Percentiles rank a stretch among this genome's conserved stretches.
These are phyloP conservation scores for Sebastes glaucus DNA, from an alignment of 2,797 vertebrate species.

Conservation along the genomic window DNA sequence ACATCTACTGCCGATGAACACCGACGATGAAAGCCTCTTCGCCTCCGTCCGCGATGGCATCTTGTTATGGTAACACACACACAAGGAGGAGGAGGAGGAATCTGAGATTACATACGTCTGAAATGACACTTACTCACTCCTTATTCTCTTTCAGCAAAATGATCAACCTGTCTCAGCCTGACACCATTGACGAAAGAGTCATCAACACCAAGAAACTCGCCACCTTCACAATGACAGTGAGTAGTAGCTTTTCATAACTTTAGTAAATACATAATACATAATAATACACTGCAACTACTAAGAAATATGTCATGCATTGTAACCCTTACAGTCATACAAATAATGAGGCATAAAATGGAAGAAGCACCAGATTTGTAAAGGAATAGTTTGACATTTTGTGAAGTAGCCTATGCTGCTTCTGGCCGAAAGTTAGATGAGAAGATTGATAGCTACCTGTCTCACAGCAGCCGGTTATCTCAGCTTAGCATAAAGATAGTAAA, in stretches of 20 bases:
- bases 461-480: no score
- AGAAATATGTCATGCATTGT: neutral
- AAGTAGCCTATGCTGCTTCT: neutral
- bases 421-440: neutral
- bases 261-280: neutral
- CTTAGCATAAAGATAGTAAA: no score
- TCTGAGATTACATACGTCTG: neutral
- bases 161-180: conserved; percentile 95
- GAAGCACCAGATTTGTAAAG: neutral
- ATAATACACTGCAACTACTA: neutral
- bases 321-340: neutral
- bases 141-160: conserved; percentile 89
- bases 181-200: conserved; percentile 97
- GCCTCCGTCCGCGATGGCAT: conserved; percentile 93
- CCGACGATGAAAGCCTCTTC: conserved; percentile 89
- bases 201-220: conserved; percentile 96
- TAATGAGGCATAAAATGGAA: neutral
- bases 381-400: neutral
- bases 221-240: conserved; percentile 94
- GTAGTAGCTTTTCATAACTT: conserved; percentile 52
- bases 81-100: neutral
- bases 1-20: conserved; percentile 93
- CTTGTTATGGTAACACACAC: conserved; percentile 88
- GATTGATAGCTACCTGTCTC: neutral
- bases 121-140: neutral